Evolutionary conservation across 2,797 vertebrate species (phyloP).

Genomic region (Phrynocephalus vlangalii): DNA sequence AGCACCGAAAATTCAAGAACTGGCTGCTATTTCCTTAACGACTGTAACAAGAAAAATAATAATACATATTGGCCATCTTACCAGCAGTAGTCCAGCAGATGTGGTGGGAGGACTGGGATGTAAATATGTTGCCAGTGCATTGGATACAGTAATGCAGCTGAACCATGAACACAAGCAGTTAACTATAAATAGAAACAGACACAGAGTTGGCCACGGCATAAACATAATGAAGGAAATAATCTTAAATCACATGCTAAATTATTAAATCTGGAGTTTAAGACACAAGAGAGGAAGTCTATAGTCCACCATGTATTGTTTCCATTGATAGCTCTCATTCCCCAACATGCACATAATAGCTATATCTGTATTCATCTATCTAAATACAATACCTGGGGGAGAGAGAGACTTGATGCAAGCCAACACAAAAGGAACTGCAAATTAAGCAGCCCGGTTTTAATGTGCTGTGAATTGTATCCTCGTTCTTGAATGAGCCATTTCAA

Average conservation of each 20-base stretch:
- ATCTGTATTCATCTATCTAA: not conserved
- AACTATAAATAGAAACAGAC: conserved; percentile 83
- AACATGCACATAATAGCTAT: no score
- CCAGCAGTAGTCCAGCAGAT: conserved; percentile 99
- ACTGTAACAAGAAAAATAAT: conserved; percentile 12
- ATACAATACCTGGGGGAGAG: not conserved
- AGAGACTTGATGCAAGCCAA: not conserved
- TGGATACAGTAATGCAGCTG: conserved; percentile 94
- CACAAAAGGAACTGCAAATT: not conserved
- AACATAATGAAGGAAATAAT: conserved; percentile 30
- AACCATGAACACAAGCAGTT: conserved; percentile 97
- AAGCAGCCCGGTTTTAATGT: not conserved
- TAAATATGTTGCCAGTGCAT: conserved; percentile 99
- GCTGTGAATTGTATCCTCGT: not conserved
- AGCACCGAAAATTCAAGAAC: conserved; percentile 13
- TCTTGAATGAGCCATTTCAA: not conserved
- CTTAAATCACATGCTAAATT: conserved; percentile 35
- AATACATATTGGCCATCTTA: conserved; percentile 80
- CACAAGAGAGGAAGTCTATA: not conserved
- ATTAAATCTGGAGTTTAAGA: conserved; percentile 35
- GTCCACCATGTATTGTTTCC: accelerated
- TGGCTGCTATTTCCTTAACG: conserved; percentile 5
- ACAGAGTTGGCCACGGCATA: conserved; percentile 50
- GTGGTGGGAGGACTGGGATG: conserved; percentile 97
- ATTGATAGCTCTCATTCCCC: no score